Percentiles rank a stretch among this genome's conserved stretches.
Evolutionary conservation across 2,797 vertebrate species (phyloP).

Genomic region (Aselliscus stoliczkanus): DNA sequence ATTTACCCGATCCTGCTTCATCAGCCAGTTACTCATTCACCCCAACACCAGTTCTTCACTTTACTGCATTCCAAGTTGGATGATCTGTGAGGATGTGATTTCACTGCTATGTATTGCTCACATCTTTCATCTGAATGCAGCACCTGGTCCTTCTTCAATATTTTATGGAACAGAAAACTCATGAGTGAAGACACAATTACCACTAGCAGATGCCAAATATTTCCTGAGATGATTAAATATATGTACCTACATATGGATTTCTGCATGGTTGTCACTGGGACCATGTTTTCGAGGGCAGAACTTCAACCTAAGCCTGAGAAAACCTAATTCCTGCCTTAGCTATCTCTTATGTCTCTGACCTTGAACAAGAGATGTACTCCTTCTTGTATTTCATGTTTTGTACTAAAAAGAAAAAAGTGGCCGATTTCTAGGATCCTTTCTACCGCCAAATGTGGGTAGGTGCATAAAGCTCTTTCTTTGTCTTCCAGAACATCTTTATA

Average conservation of each 20-base stretch:
- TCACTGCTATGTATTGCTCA: background rate
- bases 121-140: conserved; percentile 22
- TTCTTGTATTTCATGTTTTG: background rate
- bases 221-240: background rate
- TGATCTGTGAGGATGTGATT: background rate
- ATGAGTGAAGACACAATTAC: conserved; percentile 4
- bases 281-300: background rate
- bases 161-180: conserved; percentile 45
- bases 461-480: background rate
- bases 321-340: background rate
- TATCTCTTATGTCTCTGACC: background rate
- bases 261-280: background rate
- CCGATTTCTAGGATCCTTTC: background rate
- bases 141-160: conserved; percentile 56
- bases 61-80: background rate
- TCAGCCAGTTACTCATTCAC: background rate
- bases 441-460: background rate
- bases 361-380: background rate
- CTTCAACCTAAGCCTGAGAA: background rate
- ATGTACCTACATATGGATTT: background rate
- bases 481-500: background rate
- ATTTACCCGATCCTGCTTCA: background rate
- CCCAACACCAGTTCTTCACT: background rate
- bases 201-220: background rate
- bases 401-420: background rate